Percentiles rank a stretch among this genome's conserved stretches.
phyloP scores from a whole-genome alignment of 2,888 invertebrate species.

The Trimorus sp. region DNA sequence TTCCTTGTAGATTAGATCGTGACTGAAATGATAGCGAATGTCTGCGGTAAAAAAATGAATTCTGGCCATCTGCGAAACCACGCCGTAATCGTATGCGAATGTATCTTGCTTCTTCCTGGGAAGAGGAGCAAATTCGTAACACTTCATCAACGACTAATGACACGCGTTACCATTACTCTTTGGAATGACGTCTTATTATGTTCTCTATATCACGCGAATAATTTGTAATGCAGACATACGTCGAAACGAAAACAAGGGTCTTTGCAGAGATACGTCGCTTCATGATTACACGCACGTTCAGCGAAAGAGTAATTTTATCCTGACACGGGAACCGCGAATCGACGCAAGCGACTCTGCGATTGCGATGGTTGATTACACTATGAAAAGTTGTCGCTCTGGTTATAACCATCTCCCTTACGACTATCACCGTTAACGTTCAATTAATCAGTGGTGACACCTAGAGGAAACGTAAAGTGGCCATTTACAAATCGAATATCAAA shows the following conservation, averaged over 20 bases:
- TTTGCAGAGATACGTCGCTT: conserved; percentile 3
- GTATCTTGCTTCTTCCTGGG: conserved; percentile 27
- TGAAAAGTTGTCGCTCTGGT: conserved; percentile 5
- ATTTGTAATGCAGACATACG: conserved; percentile 15
- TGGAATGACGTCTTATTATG: conserved; percentile 6
- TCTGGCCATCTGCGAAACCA: conserved; percentile 1
- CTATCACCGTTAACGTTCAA: no score
- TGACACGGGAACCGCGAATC: conserved; percentile 17
- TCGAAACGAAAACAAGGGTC: conserved; percentile 24
- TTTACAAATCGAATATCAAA: conserved; percentile 32
- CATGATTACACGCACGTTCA: conserved; percentile 8
- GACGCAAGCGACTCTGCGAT: no score
- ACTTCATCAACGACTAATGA: conserved; percentile 27
- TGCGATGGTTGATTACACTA: neutral
- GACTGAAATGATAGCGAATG: neutral
- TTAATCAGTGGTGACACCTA: neutral
- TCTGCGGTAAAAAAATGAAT: conserved; percentile 2
- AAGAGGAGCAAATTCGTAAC: conserved; percentile 31
- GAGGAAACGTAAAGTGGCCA: conserved; percentile 32
- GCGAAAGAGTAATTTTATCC: conserved; percentile 30
- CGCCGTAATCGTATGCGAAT: conserved; percentile 8
- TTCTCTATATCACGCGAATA: conserved; percentile 35
- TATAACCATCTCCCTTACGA: neutral
- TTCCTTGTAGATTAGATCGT: no score
- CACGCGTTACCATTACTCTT: conserved; percentile 13